Base-by-base conservation (phyloP, 1,140 invertebrate genomes). In the Marisa cornuarietis region DNA sequence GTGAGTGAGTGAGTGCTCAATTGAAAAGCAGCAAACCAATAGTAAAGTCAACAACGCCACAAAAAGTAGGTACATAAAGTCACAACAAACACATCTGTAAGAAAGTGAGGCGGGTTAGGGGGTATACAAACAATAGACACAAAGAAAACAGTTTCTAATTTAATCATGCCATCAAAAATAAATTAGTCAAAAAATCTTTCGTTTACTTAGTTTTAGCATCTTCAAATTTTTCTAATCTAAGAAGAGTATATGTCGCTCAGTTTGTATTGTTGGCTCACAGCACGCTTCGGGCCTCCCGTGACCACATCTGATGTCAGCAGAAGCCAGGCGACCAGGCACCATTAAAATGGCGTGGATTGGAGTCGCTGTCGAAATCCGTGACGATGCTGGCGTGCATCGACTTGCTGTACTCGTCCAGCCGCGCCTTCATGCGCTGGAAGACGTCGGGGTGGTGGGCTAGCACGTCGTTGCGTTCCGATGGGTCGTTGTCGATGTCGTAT, bases 381-480 rank as follows among this genome's bases (percentile, higher is more conserved):
- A 58, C 54, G 54, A 58, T 58, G 54, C 54, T 58, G 52, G 73
- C 20, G 20, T 62, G 10, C 8, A 75, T 18, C 8, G 54, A 62
- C 58, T 75, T 54, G 42, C 58, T 69, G 66, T 79, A 84, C 13
- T 79, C 76, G 22, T 71, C 66, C n/a, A 81, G 79, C 58, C 76
- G 65, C 6, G 66, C 68, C 77, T 78, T 78, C 68, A 81, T 71
- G 24, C 69, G 68, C 18, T 65, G 75, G 31, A 82, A 80, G 22
- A 84, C 79, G 22, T 85, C 79, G 11, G 77, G 84, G n/a, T 83
- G 61, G 51, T 72, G 78, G 42, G 76, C 26, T 18, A 83, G 76
- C 22, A 84, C 74, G 75, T 84, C 81, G n/a, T 81, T 81, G 26
- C 76, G 79, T 66, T 85, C 84, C 66, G 77, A 81, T 63, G 82